Evolutionary conservation across 2,797 vertebrate genomes (phyloP), one percentile per base, ranked within the genome.

Genomic region (Anolis apletophallus): DNA sequence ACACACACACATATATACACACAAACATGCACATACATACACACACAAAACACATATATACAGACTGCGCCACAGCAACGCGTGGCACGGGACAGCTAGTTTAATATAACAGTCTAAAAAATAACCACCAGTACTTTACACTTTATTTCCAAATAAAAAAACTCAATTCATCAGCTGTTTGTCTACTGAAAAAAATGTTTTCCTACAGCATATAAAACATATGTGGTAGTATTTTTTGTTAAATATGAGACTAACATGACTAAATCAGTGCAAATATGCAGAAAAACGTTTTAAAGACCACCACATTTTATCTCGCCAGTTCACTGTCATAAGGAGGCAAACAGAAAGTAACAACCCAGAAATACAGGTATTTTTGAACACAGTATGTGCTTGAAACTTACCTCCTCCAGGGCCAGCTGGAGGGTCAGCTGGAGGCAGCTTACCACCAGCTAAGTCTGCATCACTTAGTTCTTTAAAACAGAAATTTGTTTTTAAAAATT

Each of bases 381-480:
- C 3, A 64, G 17, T 12, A 80, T 12, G 71, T 52, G 2, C 36
- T 36, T 12, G 19, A 50, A 0, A 83, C 92, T 93, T 81, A 55
- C 77, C 84, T 84, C 50, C 57, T 68, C 16, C 61, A 64, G 61
- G 26, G 21, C 46, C 36, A 46, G 61, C 59, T 64, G 59, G 17
- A 26, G 55, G 75, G 1, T 88, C 83, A 78, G 84, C 88, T 84
- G 13, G 82, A n/a, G 91, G 89, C 5, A 0, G 29, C 34, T 0
- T 5, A 10, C 6, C 87, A 40, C 61, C 85, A 0, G 0, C 0
- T 17, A 95, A 90, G 83, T 95, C 95, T 57, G 2, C 11, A 90
- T 95, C 95, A 40, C 67, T 26, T 36, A 95, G 0, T 2, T 2
- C 95, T 95, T 50, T 40, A 87, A 85, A 59, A 57, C 74, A 87